phyloP scores from a whole-genome alignment of 1,140 invertebrate genomes.

The Reticulitermes speratus region DNA sequence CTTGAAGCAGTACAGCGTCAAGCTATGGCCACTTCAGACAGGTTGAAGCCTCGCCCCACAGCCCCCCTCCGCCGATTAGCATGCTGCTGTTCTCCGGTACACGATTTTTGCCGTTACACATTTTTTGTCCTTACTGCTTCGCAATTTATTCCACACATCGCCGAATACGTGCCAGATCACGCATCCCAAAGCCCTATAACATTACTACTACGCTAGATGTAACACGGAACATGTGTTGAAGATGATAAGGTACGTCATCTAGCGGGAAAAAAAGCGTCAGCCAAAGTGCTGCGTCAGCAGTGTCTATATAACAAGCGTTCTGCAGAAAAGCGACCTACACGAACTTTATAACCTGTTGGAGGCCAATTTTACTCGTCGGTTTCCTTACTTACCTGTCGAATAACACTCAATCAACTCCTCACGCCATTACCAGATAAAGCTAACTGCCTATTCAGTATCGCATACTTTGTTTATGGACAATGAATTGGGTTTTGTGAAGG shows the following conservation, averaged over 20 bases:
- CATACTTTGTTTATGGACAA: too few species aligned
- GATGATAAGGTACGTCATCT: constrained; percentile 15
- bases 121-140: not conserved
- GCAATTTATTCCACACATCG: not conserved
- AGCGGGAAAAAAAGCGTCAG: not conserved
- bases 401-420: too few species aligned
- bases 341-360: not conserved
- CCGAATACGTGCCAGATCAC: constrained; percentile 9
- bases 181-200: not conserved
- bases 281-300: not conserved
- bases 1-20: not conserved
- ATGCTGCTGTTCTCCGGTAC: not conserved
- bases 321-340: not conserved
- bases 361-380: not conserved
- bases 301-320: not conserved
- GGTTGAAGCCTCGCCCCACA: not conserved
- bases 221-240: not conserved
- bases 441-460: too few species aligned
- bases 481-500: too few species aligned
- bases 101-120: constrained; percentile 8
- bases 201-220: not conserved
- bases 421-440: too few species aligned
- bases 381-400: too few species aligned
- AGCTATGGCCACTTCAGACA: not conserved
- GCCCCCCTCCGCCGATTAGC: not conserved